phyloP scores from a whole-genome alignment of 2,797 vertebrate species.

The Sebastes hubbsi region DNA sequence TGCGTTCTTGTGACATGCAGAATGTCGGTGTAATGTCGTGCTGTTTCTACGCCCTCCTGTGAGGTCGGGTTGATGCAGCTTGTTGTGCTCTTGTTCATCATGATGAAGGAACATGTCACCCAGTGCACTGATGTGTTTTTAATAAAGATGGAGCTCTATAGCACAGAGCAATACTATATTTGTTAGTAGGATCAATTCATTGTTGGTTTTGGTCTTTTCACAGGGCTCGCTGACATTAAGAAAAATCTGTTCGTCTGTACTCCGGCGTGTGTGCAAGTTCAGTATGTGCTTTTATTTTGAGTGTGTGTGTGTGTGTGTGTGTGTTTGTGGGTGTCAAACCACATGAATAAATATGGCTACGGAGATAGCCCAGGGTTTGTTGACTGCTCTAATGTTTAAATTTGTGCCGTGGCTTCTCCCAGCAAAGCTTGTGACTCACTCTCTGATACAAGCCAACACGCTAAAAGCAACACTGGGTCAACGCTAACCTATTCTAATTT shows the following conservation, averaged over 20 bases:
- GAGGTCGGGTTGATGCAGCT: too few relatives aligned
- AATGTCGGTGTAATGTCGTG: too few relatives aligned
- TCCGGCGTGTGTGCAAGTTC: slow-evolving; percentile 19
- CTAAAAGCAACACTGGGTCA: slow-evolving; percentile 63
- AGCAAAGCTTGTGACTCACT: slow-evolving; percentile 67
- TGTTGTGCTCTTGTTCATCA: background rate
- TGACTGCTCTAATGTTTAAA: slow-evolving; percentile 74
- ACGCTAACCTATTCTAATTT: slow-evolving; percentile 56
- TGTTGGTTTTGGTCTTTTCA: background rate
- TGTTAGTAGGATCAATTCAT: background rate
- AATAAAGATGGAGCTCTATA: background rate
- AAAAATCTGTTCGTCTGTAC: slow-evolving; percentile 14
- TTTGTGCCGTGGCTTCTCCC: slow-evolving; percentile 52
- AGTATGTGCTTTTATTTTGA: slow-evolving; percentile 7
- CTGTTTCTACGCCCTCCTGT: too few relatives aligned
- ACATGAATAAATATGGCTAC: slow-evolving; percentile 71
- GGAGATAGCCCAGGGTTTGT: slow-evolving; percentile 69
- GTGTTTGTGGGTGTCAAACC: slow-evolving; percentile 52
- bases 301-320: slow-evolving; percentile 3
- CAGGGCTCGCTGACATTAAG: slow-evolving; percentile 2
- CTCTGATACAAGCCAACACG: slow-evolving; percentile 56
- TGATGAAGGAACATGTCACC: background rate
- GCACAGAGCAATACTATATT: background rate
- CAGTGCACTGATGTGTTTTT: background rate
- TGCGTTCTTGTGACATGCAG: too few relatives aligned